A percentile compares a stretch with the other conserved stretches of the same genome.
Conservation (phyloP, 2,113 vertebrate genomes). For the Platysternon megacephalum region DNA sequence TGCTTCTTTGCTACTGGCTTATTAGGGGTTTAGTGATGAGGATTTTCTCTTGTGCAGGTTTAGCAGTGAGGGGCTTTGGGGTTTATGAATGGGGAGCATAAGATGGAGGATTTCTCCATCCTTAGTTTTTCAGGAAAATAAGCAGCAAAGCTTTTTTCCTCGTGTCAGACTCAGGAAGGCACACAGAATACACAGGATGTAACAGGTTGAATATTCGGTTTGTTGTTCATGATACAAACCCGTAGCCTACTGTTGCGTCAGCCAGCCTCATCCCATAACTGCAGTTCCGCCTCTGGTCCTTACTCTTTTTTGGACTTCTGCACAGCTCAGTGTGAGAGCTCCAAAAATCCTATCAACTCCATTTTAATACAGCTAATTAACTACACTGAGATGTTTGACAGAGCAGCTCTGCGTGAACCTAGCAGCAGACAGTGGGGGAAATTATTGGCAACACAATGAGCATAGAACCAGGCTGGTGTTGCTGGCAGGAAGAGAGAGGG, state of each 20-base stretch:
- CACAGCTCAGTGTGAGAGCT: slow-evolving; percentile 55
- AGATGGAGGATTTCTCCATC: background rate
- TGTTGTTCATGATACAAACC: background rate
- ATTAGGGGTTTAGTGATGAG: rapidly evolving
- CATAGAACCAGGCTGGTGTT: slow-evolving; percentile 47
- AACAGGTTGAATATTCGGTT: background rate
- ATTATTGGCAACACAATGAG: slow-evolving; percentile 52
- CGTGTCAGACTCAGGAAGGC: background rate
- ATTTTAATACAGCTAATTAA: slow-evolving; percentile 72
- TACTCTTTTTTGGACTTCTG: slow-evolving; percentile 47
- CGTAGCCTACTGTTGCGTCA: background rate
- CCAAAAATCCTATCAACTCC: slow-evolving; percentile 61
- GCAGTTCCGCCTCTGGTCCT: slow-evolving; percentile 24
- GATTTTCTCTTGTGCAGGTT: background rate
- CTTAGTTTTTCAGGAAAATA: background rate
- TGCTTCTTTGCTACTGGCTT: background rate
- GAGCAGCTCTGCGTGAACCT: slow-evolving; percentile 48
- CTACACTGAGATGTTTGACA: slow-evolving; percentile 65
- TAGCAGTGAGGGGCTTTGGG: background rate
- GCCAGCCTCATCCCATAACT: background rate
- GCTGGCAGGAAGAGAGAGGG: slow-evolving; percentile 67
- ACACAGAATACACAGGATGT: background rate
- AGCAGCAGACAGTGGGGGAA: slow-evolving; percentile 57
- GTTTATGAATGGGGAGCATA: background rate
- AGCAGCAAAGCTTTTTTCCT: background rate